Evolutionary conservation across 2,888 invertebrate genomes (phyloP).

Genomic region (Dryobotodes eremita): DNA sequence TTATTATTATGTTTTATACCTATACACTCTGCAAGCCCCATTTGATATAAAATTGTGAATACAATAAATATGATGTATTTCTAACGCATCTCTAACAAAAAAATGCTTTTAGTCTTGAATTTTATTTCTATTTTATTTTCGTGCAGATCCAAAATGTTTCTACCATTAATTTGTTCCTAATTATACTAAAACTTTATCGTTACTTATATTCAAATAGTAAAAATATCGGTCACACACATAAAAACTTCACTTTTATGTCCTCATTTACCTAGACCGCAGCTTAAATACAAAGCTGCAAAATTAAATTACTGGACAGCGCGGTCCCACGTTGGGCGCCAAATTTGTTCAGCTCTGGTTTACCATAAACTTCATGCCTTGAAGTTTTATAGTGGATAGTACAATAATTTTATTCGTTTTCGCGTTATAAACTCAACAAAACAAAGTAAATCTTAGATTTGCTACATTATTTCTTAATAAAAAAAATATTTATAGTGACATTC

Average conservation of each 20-base stretch:
- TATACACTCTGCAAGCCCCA: neutral
- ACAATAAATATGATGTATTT: neutral
- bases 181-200: too few species aligned
- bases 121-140: neutral
- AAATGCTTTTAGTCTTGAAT: neutral
- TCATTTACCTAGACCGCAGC: conserved; percentile 27
- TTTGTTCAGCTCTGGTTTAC: conserved; percentile 11
- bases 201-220: neutral
- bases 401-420: conserved; percentile 11
- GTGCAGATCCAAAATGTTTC: too few species aligned
- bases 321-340: conserved; percentile 36
- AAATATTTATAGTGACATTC: neutral
- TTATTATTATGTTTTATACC: neutral
- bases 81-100: neutral
- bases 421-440: neutral
- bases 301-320: conserved; percentile 28
- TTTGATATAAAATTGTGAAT: neutral
- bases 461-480: neutral
- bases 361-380: conserved; percentile 5
- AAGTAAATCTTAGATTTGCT: neutral
- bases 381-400: conserved; percentile 11
- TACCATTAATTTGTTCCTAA: neutral
- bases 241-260: conserved; percentile 14
- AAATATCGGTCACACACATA: neutral
- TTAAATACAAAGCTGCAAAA: conserved; percentile 30